These are phyloP conservation scores for Centropus unirufus DNA, from an alignment of 2,113 vertebrate species.

Conservation along the genomic window DNA sequence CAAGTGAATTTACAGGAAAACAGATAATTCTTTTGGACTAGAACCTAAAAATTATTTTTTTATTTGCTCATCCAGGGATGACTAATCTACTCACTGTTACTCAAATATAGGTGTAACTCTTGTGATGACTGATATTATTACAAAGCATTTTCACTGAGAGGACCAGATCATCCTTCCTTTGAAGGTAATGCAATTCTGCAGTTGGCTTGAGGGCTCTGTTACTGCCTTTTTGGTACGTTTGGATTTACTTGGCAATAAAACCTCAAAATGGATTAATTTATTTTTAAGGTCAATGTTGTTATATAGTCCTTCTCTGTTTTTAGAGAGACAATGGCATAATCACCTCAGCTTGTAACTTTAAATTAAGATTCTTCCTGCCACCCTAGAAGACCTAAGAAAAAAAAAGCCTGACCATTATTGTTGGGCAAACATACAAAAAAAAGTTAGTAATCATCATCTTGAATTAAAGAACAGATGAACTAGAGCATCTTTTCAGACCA, in stretches of 20 bases:
- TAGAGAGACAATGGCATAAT: background rate
- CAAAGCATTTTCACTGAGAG: conserved; percentile 33
- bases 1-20: conserved; percentile 62
- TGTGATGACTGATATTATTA: conserved; percentile 44
- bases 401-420: background rate
- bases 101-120: conserved; percentile 68
- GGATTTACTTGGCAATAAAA: background rate
- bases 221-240: background rate
- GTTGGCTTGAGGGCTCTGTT: background rate
- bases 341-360: background rate
- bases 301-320: background rate
- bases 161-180: conserved; percentile 33
- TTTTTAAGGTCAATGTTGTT: background rate
- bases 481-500: background rate
- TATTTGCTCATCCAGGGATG: conserved; percentile 49
- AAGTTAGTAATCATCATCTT: background rate
- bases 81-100: conserved; percentile 56
- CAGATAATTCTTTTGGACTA: conserved; percentile 56
- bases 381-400: background rate
- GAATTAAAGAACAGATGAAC: background rate
- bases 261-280: background rate
- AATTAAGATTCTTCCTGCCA: background rate
- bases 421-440: background rate
- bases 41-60: conserved; percentile 40
- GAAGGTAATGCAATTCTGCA: conserved; percentile 26